Evolutionary conservation across 2,113 vertebrate species (phyloP), one percentile per base, ranked within the genome.

Genomic region (human): DNA sequence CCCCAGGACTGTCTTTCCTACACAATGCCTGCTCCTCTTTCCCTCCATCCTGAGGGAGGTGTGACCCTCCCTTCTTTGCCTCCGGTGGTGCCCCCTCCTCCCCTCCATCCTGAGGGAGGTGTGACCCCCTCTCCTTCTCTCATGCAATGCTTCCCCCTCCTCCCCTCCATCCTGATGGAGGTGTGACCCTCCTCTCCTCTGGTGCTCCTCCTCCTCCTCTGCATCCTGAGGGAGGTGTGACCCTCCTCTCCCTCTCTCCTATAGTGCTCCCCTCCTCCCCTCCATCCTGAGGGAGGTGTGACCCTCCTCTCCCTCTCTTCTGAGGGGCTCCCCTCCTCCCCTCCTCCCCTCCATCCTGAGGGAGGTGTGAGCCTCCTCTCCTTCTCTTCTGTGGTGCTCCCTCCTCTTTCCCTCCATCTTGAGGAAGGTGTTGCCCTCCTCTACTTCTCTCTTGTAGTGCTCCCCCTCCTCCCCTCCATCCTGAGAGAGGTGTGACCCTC

Each of bases 71-170:
- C 64, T 35, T 52, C 1, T 13, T 52, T 52, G 14, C 50, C 0
- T 22, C 30, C 25, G 3, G 5, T 7, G 0, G 13, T 6, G 11
- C 80, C 1, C 52, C 48, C 1, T 0, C 0, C 30, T 85, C 12
- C 17, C 43, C 30, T 35, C 23, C 13, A 2, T 8, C 10, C 20
- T 8, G 10, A 35, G 35, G 50, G 27, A 35, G 3, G 38, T 20
- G 2, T 66, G n/a, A 11, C 35, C 30, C 61, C 61, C 61, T 64
- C 61, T 64, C 27, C 61, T 12, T 50, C 1, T 12, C 1, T 25
- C 30, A 20, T 5, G 3, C 4, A 0, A 11, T 6, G 11, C 0
- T 27, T 70, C 1, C 45, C 0, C 18, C 12, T 30, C 13, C 35
- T 30, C 40, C 12, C 4, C 32, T n/a, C 40, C 23, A 27, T 13